phyloP scores from a whole-genome alignment of 2,797 vertebrate species.

The Sternotherus odoratus region DNA sequence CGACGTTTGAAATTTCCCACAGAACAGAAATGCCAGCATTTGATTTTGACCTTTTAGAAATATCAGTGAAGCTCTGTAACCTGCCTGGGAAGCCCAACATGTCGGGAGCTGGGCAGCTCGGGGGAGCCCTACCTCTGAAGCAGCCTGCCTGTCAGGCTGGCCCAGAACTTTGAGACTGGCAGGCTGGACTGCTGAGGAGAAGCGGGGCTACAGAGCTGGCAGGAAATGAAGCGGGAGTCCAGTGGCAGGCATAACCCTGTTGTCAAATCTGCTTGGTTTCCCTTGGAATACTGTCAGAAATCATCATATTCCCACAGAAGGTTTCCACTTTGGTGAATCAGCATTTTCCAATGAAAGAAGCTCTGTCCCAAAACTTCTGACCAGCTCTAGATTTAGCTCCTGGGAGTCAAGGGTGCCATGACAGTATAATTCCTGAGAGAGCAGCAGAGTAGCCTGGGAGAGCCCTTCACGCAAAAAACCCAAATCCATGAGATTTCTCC shows the following conservation, averaged over 20 bases:
- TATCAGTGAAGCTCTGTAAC: background rate
- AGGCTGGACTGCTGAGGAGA: background rate
- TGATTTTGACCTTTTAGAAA: conserved; percentile 22
- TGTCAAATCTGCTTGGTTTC: background rate
- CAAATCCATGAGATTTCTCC: background rate
- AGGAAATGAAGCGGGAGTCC: background rate
- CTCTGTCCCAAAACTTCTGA: background rate
- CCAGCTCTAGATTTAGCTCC: background rate
- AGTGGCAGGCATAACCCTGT: background rate
- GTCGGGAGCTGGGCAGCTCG: background rate
- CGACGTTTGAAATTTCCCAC: background rate
- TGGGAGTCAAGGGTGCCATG: background rate
- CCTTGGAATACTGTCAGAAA: background rate
- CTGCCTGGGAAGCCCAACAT: background rate
- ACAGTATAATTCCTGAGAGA: background rate
- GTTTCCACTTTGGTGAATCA: background rate
- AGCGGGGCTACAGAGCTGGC: too few species aligned
- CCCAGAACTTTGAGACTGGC: background rate
- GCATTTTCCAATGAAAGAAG: background rate
- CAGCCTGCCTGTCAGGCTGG: background rate
- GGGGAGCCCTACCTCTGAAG: background rate
- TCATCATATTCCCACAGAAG: fast-evolving
- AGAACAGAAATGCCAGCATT: background rate
- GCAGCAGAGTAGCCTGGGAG: background rate
- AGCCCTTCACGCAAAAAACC: background rate